Evolutionary conservation across 2,797 vertebrate genomes (phyloP), one percentile per base, ranked within the genome.

Genomic region (Eulemur rubriventer): DNA sequence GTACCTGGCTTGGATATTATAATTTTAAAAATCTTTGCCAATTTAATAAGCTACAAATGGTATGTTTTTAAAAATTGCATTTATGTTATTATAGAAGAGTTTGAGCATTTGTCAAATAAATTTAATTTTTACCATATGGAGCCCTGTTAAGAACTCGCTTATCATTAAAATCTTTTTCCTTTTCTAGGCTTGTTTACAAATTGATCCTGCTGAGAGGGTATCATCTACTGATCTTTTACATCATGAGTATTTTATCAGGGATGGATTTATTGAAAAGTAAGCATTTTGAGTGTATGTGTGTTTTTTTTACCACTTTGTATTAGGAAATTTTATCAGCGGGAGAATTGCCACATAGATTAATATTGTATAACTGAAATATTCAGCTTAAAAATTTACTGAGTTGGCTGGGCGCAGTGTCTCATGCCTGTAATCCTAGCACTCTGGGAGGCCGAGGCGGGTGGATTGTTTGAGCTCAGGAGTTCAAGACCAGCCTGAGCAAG

Each of bases 221-320:
- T 98, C 98, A n/a, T 98, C 97, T 95, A 96, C 96, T 70, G 97
- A 98, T 93, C 94, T 98, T 97, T 91, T 98, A 83, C 93, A 92
- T 83, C 98, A 98, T 88, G 97, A 98, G 33, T 98, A 98, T 97
- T 98, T 98, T 95, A 98, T 98, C 72, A 98, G 98, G 96, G 98
- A 98, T 97, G 98, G 98, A 76, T 98, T 98, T 97, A 85, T 98
- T 96, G 98, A 98, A 96, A 98, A 98, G 98, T 98, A 98, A 98
- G 98, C 50, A 80, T 95, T 75, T 94, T 84, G 48, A 90, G 63
- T 83, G 48, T 86, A 14, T 88, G 59, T 78, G 24, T 57, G 22
- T 57, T 24, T n/a, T 95, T 82, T 82, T 61, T 46, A 30, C 41
- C 30, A 22, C 73, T 91, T 91, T 94, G 4, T 91, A 33, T 80